phyloP scores from a whole-genome alignment of 2,797 vertebrate species.

The Pipistrellus pygmaeus region DNA sequence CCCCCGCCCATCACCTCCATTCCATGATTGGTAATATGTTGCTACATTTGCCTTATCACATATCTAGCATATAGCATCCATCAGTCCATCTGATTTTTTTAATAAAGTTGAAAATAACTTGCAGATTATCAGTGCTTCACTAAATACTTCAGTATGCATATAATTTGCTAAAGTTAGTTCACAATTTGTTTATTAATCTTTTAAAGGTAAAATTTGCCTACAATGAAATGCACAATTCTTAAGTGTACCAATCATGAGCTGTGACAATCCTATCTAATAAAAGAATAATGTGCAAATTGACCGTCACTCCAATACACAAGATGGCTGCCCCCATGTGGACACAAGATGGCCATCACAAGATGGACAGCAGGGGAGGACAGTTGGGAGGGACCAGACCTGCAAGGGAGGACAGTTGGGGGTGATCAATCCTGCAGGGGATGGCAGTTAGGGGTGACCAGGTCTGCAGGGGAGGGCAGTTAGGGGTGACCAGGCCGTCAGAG shows the following conservation, averaged over 20 bases:
- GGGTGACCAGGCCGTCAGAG: no score
- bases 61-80: neutral
- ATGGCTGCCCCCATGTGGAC: no score
- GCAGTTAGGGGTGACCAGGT: no score
- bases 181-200: neutral
- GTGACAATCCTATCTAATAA: neutral
- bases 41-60: neutral
- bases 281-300: no score
- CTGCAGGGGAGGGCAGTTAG: no score
- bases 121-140: neutral
- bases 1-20: neutral
- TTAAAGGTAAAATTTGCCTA: slow-evolving; percentile 50
- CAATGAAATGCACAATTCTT: neutral
- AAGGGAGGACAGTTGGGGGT: no score
- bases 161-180: slow-evolving; percentile 18
- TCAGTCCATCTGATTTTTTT: neutral
- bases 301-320: no score
- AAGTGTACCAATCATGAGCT: neutral
- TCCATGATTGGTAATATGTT: neutral
- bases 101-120: neutral
- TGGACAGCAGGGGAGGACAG: no score
- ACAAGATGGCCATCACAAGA: no score
- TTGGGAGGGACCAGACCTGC: no score
- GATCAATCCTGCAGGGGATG: no score
- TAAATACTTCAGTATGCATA: neutral